Evolutionary conservation across 2,797 vertebrate genomes (phyloP), one percentile per base, ranked within the genome.

Genomic region (Carcharodon carcharias): DNA sequence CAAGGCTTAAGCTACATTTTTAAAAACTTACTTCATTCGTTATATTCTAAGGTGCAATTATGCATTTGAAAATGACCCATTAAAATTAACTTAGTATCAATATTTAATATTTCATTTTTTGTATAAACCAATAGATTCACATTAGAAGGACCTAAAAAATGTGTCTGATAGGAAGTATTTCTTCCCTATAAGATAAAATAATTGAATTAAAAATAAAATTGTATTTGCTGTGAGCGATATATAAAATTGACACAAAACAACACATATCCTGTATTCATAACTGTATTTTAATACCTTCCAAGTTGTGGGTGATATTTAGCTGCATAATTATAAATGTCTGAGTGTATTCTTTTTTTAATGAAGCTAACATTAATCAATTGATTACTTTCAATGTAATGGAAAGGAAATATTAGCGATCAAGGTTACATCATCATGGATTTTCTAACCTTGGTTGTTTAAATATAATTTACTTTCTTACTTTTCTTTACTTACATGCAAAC

Each of bases 21-120:
- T 50, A 95, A 50, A 77, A n/a, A 28, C 14, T 28, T 50, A 28
- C 26, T 95, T 31, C 23, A 77, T 77, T 56, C 67, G 23, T 95
- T 95, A 73, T n/a, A 11, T 95, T 56, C 50, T 50, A 95, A 67
- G 28, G 18, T 58, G 16, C 18, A 95, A 77, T n/a, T 35, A 95
- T 56, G 54, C 93, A 95, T 95, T 95, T 56, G n/a, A 67, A 95
- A 50, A 95, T 56, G 58, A 56, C 16, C 45, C 94, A 95, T 95
- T 58, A 95, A 77, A n/a, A 95, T 95, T 54, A 95, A 95, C 40
- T 31, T 56, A 56, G 50, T 63, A 92, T 77, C 71, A 71, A 93
- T 95, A 35, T 73, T 58, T 73, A 3, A 69, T 73, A 28, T 95
- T 95, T 95, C 65, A 69, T 73, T 95, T 65, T 77, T 77, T 73